Evolutionary conservation across 2,888 invertebrate genomes (phyloP), one percentile per base, ranked within the genome.

Genomic region (Cistogaster globosa): DNA sequence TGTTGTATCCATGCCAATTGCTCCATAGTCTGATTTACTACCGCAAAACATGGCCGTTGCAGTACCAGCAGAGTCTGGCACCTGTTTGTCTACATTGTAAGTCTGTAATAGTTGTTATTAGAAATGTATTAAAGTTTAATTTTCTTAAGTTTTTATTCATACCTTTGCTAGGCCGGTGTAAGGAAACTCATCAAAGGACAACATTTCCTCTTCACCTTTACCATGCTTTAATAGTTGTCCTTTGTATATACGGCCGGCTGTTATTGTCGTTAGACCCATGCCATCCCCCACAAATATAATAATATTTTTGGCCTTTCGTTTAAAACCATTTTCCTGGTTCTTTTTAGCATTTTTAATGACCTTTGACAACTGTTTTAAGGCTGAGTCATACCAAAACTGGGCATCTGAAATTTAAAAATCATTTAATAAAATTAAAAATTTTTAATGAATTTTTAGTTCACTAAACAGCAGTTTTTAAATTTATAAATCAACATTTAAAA

Each of bases 1-100:
- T 1, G 90, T 91, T 74, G 82, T 87, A 76, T 92, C 90, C 86
- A 95, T 91, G 8, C 95, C 95, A 63, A 95, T 91, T 12, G 94
- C 93, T 75, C 93, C 93, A 86, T 93, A 94, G 86, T 94, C 94
- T 55, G 93, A 94, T 91, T 95, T 95, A 0, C 94, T 93, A 0
- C 95, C 95, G 74, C 94, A 93, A 87, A 95, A 94, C 88, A 94
- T 93, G 1, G 95, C 95, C 0, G 95, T 96, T 0, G 95, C 95
- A 0, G 96, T 95, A 3, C 94, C 95, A 1, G 96, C 95, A 2
- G 95, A 95, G 89, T 96, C 96, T 0, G 96, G 94, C 16, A 95
- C 95, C 91, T 95, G 95, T 80, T 93, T 94, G 89, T 96, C 95
- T n/a, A 94, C 93, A 87, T 95, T 95, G 91, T 96, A 96, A 0